Conservation (phyloP, 2,888 invertebrate genomes). For the Stegophylla sp. region DNA sequence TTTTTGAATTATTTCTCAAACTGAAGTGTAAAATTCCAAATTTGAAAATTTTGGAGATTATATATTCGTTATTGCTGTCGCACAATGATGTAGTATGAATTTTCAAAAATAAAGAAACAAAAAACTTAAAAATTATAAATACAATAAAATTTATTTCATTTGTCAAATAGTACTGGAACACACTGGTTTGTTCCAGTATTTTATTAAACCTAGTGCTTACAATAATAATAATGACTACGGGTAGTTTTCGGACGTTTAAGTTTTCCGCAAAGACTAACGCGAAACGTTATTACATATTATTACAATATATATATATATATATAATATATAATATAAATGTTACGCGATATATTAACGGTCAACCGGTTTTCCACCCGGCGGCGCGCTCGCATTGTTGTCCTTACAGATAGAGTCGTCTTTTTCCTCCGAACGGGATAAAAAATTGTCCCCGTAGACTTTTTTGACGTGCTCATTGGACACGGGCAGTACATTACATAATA, state of each 20-base stretch:
- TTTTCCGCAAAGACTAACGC: slow-evolving; percentile 12
- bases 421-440: slow-evolving; percentile 31
- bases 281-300: background rate
- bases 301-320: background rate
- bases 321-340: background rate
- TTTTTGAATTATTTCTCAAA: too few species aligned
- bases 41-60: too few species aligned
- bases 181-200: too few species aligned
- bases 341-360: slow-evolving; percentile 2
- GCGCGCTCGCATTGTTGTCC: slow-evolving; percentile 26
- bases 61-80: too few species aligned
- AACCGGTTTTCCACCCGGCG: slow-evolving; percentile 47
- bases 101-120: too few species aligned
- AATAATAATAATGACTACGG: too few species aligned
- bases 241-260: slow-evolving; percentile 37
- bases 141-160: too few species aligned
- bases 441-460: slow-evolving; percentile 46
- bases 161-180: too few species aligned
- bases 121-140: too few species aligned
- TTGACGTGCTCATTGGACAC: slow-evolving; percentile 49
- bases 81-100: too few species aligned
- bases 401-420: slow-evolving; percentile 44
- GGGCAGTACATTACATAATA: slow-evolving; percentile 39
- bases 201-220: too few species aligned
- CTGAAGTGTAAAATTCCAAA: too few species aligned